Percentiles rank a stretch among this genome's conserved stretches.
Evolutionary conservation across 2,113 vertebrate species (phyloP).

Genomic region (Tiliqua scincoides): DNA sequence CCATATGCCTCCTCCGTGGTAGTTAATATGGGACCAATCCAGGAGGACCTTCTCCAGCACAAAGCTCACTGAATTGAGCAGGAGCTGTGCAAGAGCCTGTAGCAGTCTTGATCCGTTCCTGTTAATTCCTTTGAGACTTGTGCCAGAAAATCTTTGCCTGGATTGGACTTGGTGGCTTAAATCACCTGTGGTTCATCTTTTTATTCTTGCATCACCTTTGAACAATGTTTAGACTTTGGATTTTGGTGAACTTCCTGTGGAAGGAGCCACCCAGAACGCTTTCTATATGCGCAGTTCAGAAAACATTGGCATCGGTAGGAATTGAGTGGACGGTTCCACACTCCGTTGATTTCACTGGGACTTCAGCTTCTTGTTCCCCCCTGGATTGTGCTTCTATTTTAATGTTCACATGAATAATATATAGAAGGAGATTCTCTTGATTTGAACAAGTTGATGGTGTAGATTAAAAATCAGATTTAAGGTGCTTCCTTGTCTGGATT

Average conservation of each 20-base stretch:
- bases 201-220: background rate
- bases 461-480: background rate
- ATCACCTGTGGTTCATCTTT: background rate
- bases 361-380: no score
- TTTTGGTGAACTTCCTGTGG: background rate
- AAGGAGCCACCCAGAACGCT: background rate
- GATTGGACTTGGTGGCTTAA: background rate
- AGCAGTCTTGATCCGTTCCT: no score
- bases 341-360: background rate
- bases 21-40: background rate
- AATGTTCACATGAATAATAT: background rate
- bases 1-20: background rate
- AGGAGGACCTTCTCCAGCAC: background rate
- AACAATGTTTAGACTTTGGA: background rate
- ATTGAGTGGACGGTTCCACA: no score
- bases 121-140: no score
- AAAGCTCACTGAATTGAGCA: background rate
- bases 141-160: no score
- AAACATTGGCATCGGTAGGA: background rate
- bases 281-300: background rate
- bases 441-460: background rate
- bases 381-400: background rate
- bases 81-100: background rate
- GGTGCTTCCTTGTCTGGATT: no score
- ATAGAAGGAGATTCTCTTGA: background rate